Base-by-base conservation (phyloP, 30 jellyfish, hydroid and myxozoan species). In the Rhopilema esculentum region DNA sequence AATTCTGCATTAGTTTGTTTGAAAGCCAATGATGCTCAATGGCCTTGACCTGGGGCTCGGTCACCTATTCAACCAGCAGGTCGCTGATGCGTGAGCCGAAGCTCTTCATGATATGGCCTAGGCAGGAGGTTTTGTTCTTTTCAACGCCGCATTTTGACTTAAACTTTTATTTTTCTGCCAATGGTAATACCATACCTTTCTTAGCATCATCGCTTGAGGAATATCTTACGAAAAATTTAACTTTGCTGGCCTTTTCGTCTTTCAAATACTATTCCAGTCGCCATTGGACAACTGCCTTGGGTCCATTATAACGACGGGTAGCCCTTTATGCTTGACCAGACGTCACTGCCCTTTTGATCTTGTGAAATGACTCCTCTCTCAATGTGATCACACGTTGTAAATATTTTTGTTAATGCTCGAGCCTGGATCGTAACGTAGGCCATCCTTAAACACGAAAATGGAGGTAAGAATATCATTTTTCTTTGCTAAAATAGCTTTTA, bases 341-440 rank as follows among this genome's bases (percentile, higher is more conserved):
- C 63, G 30, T 48, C 77, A 61, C 51, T 83, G 92, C 71, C 79
- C 92, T 70, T 49, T 71, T 70, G 82, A 83, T 68, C 92, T 83
- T 83, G 92, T 83, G 92, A 67, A 83, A 69, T 83, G 92, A 83
- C 48, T 83, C 66, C 79, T 52, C 83, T 64, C 83, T 63, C 70
- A 78, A 32, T 68, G 77, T 83, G 92, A 83, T 74, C 92, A 83
- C 92, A 83, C 72, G 72, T 65, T 48, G 92, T 83, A 83, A 83
- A 83, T 83, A 83, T 83, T 83, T 83, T 69, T 70, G 75, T 79
- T 31, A 62, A 79, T 79, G 88, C 79, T 79, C 75, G 88, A 75
- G 66, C 66, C 79, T 64, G 78, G 66, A 48, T 79, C 80, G 71
- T 79, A 79, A 79, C 25, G 88, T 79, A 79, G 88, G 88, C 88